Evolutionary conservation across 1,140 invertebrate species (phyloP), one percentile per base, ranked within the genome.

Genomic region (Diabrotica virgifera): DNA sequence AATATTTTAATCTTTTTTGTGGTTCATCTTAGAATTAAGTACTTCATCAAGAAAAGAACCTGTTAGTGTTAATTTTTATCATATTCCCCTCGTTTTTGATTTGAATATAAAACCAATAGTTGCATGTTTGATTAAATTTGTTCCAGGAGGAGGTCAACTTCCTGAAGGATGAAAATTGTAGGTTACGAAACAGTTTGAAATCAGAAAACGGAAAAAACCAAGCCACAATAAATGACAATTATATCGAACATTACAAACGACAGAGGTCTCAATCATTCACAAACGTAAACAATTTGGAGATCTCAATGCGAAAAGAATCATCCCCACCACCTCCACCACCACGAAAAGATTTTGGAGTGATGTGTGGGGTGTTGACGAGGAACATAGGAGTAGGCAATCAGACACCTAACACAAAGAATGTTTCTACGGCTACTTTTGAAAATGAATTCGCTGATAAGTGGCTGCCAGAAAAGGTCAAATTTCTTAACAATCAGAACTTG

Each of bases 161-260:
- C 36, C 76, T 93, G 58, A 87, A 90, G 73, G 86, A 90, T 69
- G 91, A 93, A 77, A 92, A 92, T 67, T 80, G 87, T 12, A 82
- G 85, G 36, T 76, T 94, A 62, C 73, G 85, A 56, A 78, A 84
- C 37, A 84, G 87, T 73, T 77, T 90, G 9, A 80, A 82, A 75
- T 79, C 67, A 64, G 80, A 76, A 71, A 79, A 71, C 60, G 77
- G 65, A 14, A 59, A 72, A 58, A 77, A 79, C 54, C 72, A 78
- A 64, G 73, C 82, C 68, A 79, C 79, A 8, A 76, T 79, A 61
- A 80, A 78, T 68, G 81, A 77, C 13, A 81, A 70, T 64, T 74
- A 71, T 40, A 40, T 51, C 51, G 7, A 13, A 56, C 52, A 59
- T 56, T 12, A 56, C 36, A 66, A 72, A 38, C 64, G 72, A 36